These are phyloP conservation scores for Cheiracanthium punctorium DNA, from an alignment of 2,888 invertebrate species.

Conservation along the genomic window DNA sequence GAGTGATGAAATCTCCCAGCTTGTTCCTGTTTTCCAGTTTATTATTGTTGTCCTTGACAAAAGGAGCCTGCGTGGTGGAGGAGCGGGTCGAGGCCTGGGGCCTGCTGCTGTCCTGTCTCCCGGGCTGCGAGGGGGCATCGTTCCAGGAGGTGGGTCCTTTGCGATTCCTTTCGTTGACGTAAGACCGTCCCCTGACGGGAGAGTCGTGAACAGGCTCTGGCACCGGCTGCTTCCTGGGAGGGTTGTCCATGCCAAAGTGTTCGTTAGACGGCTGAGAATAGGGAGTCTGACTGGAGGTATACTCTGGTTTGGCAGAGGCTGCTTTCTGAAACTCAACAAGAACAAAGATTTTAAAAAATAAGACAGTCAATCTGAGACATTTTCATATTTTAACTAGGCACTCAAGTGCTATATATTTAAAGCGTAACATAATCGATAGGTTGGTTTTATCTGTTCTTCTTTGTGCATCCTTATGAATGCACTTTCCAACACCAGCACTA, in stretches of 20 bases:
- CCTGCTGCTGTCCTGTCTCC: not conserved
- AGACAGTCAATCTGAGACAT: no score
- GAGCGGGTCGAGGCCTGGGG: no score
- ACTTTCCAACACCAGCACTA: no score
- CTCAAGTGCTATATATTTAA: no score
- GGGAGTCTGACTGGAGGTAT: not conserved
- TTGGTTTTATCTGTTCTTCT: no score
- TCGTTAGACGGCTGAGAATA: not conserved
- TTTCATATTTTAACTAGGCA: no score
- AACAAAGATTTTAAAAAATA: no score
- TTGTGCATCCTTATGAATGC: no score
- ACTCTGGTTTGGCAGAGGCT: not conserved
- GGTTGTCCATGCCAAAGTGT: not conserved
- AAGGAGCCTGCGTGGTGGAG: not conserved
- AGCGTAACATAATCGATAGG: no score
- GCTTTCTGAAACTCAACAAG: not conserved
- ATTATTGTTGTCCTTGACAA: no score
- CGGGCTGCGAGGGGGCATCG: not conserved
- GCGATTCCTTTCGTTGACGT: not conserved
- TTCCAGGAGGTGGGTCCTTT: not conserved
- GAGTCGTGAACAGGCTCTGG: not conserved
- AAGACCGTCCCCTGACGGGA: not conserved
- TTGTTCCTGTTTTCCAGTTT: not conserved
- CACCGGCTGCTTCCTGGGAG: not conserved
- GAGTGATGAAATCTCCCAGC: not conserved